Base-by-base conservation (phyloP, 2,797 vertebrate species). In the Gadopsis bispinosus region DNA sequence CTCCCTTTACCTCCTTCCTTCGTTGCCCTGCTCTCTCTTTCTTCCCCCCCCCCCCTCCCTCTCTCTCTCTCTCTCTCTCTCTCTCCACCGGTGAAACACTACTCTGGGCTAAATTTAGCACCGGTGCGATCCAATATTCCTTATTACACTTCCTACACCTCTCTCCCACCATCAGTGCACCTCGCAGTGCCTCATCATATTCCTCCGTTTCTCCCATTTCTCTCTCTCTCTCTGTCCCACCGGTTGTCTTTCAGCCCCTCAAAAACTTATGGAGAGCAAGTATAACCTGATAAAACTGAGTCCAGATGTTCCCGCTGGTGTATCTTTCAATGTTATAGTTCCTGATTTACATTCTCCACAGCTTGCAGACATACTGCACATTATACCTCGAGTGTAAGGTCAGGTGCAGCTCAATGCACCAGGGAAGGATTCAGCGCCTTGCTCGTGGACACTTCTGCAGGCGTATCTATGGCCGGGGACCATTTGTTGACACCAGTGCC, bases 21-120 rank as follows among this genome's bases (percentile, higher is more conserved):
- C 59, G 17, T 41, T 69, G 54, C 69, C 84, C 71, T 60, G n/a
- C 74, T 80, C 73, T 37, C 63, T 66, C 83, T 81, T 81, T 69
- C 77, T 83, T 77, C 29, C 54, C 69, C 48, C 13, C 73, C 48
- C 76, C 58, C 54, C 47, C 86, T 58, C 84, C 5, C 37, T 11
- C 37, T 39, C n/a, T n/a, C 74, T 80, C 73, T 37, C 60, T 66
- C 83, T 81, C 79, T 69, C 77, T 83, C 26, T 75, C 68, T 73
- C 51, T 76, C 71, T 81, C 60, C 53, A 62, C 67, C 0, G 35
- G 16, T 94, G 94, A 94, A 95, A 95, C 90, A 84, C 83, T 80
- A 95, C 89, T 92, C 90, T 56, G 26, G 29, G 84, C 83, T 95
- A 95, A 93, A 92, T 92, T 93, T 95, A 95, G 91, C 9, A n/a